Conservation (phyloP, 2,888 invertebrate species). For the Ceraclea dissimilis region DNA sequence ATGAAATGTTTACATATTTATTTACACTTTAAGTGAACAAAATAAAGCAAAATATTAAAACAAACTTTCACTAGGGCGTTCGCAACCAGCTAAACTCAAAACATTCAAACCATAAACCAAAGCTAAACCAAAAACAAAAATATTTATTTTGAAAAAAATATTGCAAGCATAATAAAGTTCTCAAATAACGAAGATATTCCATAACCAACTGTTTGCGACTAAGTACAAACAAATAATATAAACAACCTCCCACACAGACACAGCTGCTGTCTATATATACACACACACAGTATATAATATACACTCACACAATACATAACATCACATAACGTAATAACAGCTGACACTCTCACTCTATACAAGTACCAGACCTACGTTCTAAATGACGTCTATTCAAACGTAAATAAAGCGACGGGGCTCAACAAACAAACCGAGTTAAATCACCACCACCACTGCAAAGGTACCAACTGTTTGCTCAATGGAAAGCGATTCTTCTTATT, state of each 20-base stretch:
- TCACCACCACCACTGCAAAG: not conserved
- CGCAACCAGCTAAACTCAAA: too few relatives aligned
- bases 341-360: slow-evolving; percentile 20
- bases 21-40: too few relatives aligned
- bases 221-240: not conserved
- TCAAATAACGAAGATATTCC: too few relatives aligned
- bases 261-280: not conserved
- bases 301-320: slow-evolving; percentile 4
- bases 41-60: too few relatives aligned
- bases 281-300: too few relatives aligned
- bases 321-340: slow-evolving; percentile 20
- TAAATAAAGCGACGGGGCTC: slow-evolving; percentile 14
- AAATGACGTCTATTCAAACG: slow-evolving; percentile 22
- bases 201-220: not conserved
- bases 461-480: not conserved
- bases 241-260: not conserved
- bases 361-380: slow-evolving; percentile 15
- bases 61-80: too few relatives aligned
- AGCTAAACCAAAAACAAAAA: too few relatives aligned
- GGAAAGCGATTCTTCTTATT: not conserved
- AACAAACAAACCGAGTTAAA: not conserved
- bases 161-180: too few relatives aligned
- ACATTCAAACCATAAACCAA: too few relatives aligned
- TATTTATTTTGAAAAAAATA: too few relatives aligned
- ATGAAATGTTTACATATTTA: too few relatives aligned